These are phyloP conservation scores for Tupaia chinensis DNA, from an alignment of 2,113 vertebrate genomes.

Conservation along the genomic window DNA sequence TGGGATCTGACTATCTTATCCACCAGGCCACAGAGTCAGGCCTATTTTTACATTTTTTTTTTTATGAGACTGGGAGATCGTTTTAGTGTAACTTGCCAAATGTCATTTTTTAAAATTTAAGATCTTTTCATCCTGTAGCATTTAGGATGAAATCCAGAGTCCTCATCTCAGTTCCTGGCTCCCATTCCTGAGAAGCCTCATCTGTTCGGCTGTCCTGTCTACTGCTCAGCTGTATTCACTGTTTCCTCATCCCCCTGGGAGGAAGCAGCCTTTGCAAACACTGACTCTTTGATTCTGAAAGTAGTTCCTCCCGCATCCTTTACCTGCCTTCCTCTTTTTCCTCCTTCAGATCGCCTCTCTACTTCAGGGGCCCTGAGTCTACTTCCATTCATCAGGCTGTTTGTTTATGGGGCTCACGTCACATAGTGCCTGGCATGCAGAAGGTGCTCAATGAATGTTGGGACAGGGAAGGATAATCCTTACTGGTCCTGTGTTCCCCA, in stretches of 20 bases:
- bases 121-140: neutral
- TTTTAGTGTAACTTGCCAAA: neutral
- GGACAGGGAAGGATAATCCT: no score
- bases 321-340: neutral
- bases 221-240: neutral
- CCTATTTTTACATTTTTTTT: no score
- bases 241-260: neutral
- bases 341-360: neutral
- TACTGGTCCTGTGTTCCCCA: neutral
- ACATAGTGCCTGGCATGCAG: neutral
- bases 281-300: neutral
- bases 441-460: neutral
- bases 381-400: neutral
- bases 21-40: no score
- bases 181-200: neutral
- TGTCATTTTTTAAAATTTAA: neutral
- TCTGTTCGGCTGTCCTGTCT: neutral
- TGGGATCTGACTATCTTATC: no score
- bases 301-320: slow-evolving; percentile 13
- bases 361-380: neutral
- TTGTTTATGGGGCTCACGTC: neutral
- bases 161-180: neutral
- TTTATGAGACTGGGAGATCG: neutral
- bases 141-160: slow-evolving; percentile 4
- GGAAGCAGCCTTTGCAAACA: neutral